Base-by-base conservation (phyloP, 2,113 vertebrate species). In the Equus quagga region DNA sequence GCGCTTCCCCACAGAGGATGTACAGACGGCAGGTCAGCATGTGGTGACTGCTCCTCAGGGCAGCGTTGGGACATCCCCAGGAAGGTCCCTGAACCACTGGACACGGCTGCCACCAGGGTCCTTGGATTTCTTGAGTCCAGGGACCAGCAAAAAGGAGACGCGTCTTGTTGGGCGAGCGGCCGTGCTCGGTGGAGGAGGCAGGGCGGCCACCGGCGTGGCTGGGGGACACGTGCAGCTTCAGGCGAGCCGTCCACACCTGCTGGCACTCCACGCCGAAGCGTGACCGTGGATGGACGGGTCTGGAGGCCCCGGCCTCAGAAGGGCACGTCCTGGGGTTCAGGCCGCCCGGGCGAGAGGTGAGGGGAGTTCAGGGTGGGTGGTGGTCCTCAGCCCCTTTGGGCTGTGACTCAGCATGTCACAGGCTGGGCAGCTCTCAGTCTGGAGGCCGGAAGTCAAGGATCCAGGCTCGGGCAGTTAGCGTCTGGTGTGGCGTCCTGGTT, bases 21-120 rank as follows among this genome's bases (percentile, higher is more conserved):
- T 2, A 21, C 41, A 21, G 54, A 13, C 6, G 31, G 21, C 5
- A 17, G 2, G 21, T 4, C 5, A 33, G 49, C 31, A 23, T 26
- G 4, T 1, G 7, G 0, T 6, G 14, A 4, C 4, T 18, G 2
- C 14, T 13, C 31, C 26, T 18, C 15, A 8, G 58, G 18, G 23
- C 13, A 54, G 51, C 15, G 51, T 54, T 54, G 3, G 14, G 51
- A 54, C 51, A 14, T 54, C 51, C 15, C 51, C 51, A 54, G 51
- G 33, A 4, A 17, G 65, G 65, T 69, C 65, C 33, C 33, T 69
- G 78, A 56, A 24, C 6, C 4, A 23, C 51, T 23, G 76, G 76
- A 10, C 51, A 56, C 1, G 2, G 23, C 54, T 81, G 79, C 23
- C 54, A 8, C 79, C 23, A 0, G n/a, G 8, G 13, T 2, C 54